Percentiles rank a stretch among this genome's conserved stretches.
Conservation (phyloP, 2,888 invertebrate genomes). For the Amiota communis region DNA sequence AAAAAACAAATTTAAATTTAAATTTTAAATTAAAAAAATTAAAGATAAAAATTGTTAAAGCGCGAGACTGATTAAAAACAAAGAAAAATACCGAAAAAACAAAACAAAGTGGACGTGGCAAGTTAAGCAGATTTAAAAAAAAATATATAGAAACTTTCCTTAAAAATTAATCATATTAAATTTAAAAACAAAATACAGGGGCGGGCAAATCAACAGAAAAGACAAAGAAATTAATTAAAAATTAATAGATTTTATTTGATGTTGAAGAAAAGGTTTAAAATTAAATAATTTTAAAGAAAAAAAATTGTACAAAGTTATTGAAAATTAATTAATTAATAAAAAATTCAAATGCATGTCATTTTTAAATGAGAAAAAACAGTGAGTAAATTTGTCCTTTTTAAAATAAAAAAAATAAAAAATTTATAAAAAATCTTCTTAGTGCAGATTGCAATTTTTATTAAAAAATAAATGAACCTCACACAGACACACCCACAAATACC, state of each 20-base stretch:
- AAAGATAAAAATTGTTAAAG: constrained; percentile 41
- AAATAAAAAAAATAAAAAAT: constrained; percentile 25
- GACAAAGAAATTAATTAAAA: no score
- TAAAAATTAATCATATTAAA: constrained; percentile 2
- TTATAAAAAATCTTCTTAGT: constrained; percentile 12
- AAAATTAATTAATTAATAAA: neutral
- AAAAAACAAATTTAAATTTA: neutral
- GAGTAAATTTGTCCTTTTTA: constrained; percentile 25
- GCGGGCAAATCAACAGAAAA: no score
- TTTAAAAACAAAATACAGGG: no score
- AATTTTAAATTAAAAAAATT: constrained; percentile 33
- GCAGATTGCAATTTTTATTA: constrained; percentile 21
- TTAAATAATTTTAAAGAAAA: no score
- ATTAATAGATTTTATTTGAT: no score
- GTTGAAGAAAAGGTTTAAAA: no score
- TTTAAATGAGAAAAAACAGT: constrained; percentile 43
- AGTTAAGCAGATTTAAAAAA: constrained; percentile 22
- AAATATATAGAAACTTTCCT: constrained; percentile 18
- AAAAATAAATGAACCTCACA: constrained; percentile 16
- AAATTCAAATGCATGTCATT: constrained; percentile 64
- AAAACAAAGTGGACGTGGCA: constrained; percentile 15
- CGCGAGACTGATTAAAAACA: constrained; percentile 51
- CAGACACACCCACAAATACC: constrained; percentile 5
- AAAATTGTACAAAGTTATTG: constrained; percentile 59
- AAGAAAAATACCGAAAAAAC: neutral